These are phyloP conservation scores for Limosa lapponica DNA, from an alignment of 2,797 vertebrate genomes.

Conservation along the genomic window DNA sequence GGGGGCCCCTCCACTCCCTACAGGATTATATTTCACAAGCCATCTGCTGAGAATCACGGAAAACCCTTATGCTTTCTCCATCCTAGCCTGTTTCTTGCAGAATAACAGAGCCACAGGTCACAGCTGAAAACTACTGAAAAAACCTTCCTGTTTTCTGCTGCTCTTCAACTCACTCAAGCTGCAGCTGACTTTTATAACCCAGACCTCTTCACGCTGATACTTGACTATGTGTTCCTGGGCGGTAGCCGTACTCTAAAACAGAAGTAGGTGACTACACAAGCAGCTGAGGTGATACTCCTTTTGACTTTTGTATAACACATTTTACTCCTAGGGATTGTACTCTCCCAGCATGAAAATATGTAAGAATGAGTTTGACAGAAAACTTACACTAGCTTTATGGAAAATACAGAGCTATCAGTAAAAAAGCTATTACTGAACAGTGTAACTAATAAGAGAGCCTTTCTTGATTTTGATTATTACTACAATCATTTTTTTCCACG, in stretches of 20 bases:
- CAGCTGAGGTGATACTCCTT: not conserved
- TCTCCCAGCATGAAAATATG: not conserved
- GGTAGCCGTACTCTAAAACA: not conserved
- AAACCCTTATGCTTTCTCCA: not conserved
- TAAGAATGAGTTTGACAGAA: not conserved
- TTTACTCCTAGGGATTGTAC: not conserved
- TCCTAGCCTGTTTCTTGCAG: not conserved
- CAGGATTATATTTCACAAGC: conserved; percentile 32
- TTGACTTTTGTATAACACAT: not conserved
- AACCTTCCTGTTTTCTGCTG: not conserved
- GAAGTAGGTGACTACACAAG: not conserved
- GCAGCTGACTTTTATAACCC: not conserved
- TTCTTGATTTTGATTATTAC: not conserved
- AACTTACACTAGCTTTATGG: not conserved
- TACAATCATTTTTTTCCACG: not conserved
- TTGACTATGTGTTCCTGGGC: not conserved
- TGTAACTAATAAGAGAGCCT: not conserved
- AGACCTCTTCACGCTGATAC: not conserved
- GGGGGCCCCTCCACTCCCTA: not conserved
- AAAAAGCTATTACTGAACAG: not conserved
- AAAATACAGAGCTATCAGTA: not conserved
- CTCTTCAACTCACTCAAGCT: not conserved
- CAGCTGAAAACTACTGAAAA: not conserved
- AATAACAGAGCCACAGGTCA: not conserved
- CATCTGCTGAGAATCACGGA: conserved; percentile 15